Base-by-base conservation (phyloP, 2,113 vertebrate genomes). In the Motacilla alba region DNA sequence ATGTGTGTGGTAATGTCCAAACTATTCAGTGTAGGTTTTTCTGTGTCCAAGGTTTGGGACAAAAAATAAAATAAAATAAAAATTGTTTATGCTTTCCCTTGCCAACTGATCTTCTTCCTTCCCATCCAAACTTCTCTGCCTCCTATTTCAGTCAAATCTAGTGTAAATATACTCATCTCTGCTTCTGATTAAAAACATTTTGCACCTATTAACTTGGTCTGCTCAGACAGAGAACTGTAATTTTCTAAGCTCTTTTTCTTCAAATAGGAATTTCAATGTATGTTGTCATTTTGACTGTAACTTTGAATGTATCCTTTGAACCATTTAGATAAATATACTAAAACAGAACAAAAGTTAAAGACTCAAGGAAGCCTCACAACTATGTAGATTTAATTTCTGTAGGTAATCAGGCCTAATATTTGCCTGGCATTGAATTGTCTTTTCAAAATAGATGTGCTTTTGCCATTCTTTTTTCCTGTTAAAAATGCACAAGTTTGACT, bases 131-230 rank as follows among this genome's bases (percentile, higher is more conserved):
- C 87, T 83, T 95, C 59, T 73, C 86, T 96, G 86, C 46, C 53
- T 94, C 86, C 49, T 94, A 87, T 94, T 95, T 95, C 93, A 90
- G 79, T 87, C 81, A 91, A 72, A 93, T 92, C 69, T 87, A 92
- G 60, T 93, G 69, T 94, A 96, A 96, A 96, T 96, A 83, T 86
- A 93, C 77, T 94, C 5, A 1, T 88, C 86, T 97, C 94, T 93
- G 93, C 86, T 92, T 95, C 77, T 95, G 88, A 97, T 96, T 97
- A 96, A 96, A 97, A 92, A 79, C 94, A 90, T 90, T 96, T 95
- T 93, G 73, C 93, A 89, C 90, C 93, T 97, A 92, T 95, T 96
- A 95, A 87, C 76, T 94, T 86, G 85, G 68, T 88, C 56, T 72
- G 52, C 60, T 84, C 72, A 56, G 59, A 41, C 20, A 83, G 73